Conservation (phyloP, 2,797 vertebrate genomes). For the Chelidonichthys spinosus region DNA sequence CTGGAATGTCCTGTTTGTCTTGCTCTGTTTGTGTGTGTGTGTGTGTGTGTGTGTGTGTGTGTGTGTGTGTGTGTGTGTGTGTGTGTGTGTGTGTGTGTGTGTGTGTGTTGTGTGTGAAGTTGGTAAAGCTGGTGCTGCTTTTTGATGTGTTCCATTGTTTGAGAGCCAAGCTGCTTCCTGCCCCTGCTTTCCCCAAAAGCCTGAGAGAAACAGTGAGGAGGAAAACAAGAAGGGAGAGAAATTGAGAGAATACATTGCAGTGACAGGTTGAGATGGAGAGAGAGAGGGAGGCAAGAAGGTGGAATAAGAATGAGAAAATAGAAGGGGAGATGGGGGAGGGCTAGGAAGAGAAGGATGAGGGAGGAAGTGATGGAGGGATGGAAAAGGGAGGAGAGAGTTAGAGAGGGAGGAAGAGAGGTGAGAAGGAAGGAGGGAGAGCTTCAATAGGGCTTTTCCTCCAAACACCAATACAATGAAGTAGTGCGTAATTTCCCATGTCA, state of each 20-base stretch:
- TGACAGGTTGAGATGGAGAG: conserved; percentile 47
- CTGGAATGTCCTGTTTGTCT: conserved; percentile 90
- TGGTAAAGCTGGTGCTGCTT: conserved; percentile 82
- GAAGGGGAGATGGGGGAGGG: conserved; percentile 2
- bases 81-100: conserved; percentile 38
- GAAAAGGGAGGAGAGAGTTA: conserved; percentile 68
- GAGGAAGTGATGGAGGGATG: conserved; percentile 69
- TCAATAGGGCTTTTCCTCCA: conserved; percentile 84
- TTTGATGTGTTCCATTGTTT: conserved; percentile 89
- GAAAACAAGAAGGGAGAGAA: conserved; percentile 45
- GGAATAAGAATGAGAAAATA: conserved; percentile 32
- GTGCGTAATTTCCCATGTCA: conserved; percentile 83
- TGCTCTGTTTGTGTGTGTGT: conserved; percentile 76
- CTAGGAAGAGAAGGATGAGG: conserved; percentile 39
- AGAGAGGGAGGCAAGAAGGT: conserved; percentile 36
- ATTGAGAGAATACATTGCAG: conserved; percentile 41
- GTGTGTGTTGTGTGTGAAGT: conserved; percentile 63
- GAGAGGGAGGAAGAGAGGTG: conserved; percentile 75
- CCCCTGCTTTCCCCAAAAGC: conserved; percentile 71
- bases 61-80: conserved; percentile 22
- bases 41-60: conserved; percentile 34
- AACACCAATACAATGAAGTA: conserved; percentile 84
- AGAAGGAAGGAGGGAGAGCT: conserved; percentile 78
- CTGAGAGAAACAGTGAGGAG: conserved; percentile 66
- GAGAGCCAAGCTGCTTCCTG: conserved; percentile 87